Evolutionary conservation across 2,888 invertebrate genomes (phyloP).

Genomic region (Polyploca ridens): DNA sequence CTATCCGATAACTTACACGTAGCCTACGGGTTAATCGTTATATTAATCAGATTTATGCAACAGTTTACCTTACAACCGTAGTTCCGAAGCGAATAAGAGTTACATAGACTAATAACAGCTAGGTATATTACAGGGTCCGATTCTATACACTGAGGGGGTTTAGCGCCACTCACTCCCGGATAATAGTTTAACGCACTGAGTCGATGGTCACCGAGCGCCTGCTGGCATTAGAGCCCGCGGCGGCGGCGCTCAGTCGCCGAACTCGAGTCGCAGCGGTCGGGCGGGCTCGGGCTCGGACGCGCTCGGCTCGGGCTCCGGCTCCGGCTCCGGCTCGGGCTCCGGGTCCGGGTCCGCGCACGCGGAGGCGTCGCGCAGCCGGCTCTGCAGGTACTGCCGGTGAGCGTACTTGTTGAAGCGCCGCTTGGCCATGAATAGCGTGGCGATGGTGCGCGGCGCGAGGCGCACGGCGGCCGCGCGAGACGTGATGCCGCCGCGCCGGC

Average conservation of each 20-base stretch:
- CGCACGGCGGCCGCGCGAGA: slow-evolving; percentile 79
- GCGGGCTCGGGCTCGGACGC: background rate
- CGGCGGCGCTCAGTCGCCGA: slow-evolving; percentile 24
- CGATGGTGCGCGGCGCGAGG: slow-evolving; percentile 78
- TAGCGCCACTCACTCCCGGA: background rate
- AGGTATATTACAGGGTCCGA: slow-evolving; percentile 57
- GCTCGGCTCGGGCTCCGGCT: background rate
- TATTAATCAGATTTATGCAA: slow-evolving; percentile 82
- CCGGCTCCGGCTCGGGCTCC: slow-evolving; percentile 27
- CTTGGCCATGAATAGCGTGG: slow-evolving; percentile 83
- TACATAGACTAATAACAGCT: slow-evolving; percentile 64
- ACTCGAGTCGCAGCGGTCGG: slow-evolving; percentile 20
- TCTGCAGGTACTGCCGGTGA: slow-evolving; percentile 73
- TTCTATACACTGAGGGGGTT: slow-evolving; percentile 15
- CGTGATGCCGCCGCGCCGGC: slow-evolving; percentile 80
- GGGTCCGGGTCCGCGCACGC: slow-evolving; percentile 25
- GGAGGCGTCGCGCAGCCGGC: slow-evolving; percentile 44
- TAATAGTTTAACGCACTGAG: slow-evolving; percentile 1
- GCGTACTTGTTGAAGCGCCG: slow-evolving; percentile 83
- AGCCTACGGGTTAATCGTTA: slow-evolving; percentile 72
- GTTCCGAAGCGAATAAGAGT: slow-evolving; percentile 75
- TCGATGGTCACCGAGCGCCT: background rate
- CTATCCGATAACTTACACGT: slow-evolving; percentile 70
- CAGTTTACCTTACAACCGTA: slow-evolving; percentile 77
- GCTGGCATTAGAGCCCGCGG: background rate